phyloP scores from a whole-genome alignment of 2,113 vertebrate species.

The Nycticorax nycticorax region DNA sequence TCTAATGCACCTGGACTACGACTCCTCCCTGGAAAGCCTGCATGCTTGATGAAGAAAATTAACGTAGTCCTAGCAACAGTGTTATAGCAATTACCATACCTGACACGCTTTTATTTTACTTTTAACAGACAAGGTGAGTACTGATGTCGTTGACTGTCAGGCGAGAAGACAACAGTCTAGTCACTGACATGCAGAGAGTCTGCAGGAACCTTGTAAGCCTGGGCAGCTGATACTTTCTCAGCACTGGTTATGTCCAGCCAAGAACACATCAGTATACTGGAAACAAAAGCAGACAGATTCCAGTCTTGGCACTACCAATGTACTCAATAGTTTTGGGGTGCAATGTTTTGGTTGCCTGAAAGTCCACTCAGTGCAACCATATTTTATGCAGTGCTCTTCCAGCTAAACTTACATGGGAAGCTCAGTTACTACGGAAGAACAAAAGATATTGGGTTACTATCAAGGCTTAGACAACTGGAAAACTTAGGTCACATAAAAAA shows the following conservation, averaged over 20 bases:
- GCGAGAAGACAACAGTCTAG: neutral
- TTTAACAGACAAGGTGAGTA: neutral
- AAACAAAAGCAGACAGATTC: neutral
- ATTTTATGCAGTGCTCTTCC: neutral
- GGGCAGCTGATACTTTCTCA: neutral
- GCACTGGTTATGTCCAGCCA: neutral
- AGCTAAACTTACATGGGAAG: neutral
- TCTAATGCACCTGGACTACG: neutral
- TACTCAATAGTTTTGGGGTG: neutral
- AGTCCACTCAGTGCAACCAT: neutral
- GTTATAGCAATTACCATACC: neutral
- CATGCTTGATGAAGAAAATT: neutral
- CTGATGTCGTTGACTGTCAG: neutral
- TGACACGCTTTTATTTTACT: neutral
- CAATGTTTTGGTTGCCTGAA: neutral
- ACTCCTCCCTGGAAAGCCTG: neutral
- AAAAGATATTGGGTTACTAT: neutral
- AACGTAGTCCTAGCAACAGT: neutral
- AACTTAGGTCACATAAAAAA: neutral
- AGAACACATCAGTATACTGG: neutral
- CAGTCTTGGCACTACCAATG: neutral
- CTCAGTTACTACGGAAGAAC: neutral
- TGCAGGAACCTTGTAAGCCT: neutral
- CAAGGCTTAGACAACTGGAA: neutral
- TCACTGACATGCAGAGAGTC: fast-evolving